Percentiles rank a stretch among this genome's conserved stretches.
Evolutionary conservation across 2,113 vertebrate genomes (phyloP).

Genomic region (Plecturocebus donacophilus): DNA sequence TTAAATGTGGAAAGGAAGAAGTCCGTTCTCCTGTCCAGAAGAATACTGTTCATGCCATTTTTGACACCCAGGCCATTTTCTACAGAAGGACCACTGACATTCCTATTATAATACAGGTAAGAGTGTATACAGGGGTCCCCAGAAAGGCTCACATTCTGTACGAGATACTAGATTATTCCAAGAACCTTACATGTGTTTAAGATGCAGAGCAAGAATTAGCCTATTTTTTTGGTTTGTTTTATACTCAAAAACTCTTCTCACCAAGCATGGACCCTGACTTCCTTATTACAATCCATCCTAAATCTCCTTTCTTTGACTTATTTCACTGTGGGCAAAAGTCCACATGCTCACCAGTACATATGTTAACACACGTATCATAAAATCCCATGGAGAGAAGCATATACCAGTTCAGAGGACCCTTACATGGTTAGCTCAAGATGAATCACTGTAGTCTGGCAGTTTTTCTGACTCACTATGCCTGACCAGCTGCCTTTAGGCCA

Average conservation of each 20-base stretch:
- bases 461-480: not conserved
- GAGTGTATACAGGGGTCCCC: not conserved
- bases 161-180: not conserved
- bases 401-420: not conserved
- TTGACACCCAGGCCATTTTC: slow-evolving; percentile 91
- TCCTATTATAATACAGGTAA: slow-evolving; percentile 92
- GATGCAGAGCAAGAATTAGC: not conserved
- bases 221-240: not conserved
- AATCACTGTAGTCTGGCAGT: not conserved
- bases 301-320: not conserved
- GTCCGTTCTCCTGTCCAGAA: slow-evolving; percentile 85
- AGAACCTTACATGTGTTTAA: not conserved
- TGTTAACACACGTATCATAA: not conserved
- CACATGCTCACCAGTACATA: not conserved
- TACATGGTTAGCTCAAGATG: not conserved
- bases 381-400: not conserved
- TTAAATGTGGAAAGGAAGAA: slow-evolving; percentile 90
- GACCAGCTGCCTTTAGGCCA: not conserved
- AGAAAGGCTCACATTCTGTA: not conserved
- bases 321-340: not conserved
- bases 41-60: slow-evolving; percentile 85
- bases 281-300: not conserved
- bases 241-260: not conserved
- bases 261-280: not conserved
- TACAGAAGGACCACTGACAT: slow-evolving; percentile 89